phyloP scores from a whole-genome alignment of 2,113 vertebrate genomes.

The Synchiropus splendidus region DNA sequence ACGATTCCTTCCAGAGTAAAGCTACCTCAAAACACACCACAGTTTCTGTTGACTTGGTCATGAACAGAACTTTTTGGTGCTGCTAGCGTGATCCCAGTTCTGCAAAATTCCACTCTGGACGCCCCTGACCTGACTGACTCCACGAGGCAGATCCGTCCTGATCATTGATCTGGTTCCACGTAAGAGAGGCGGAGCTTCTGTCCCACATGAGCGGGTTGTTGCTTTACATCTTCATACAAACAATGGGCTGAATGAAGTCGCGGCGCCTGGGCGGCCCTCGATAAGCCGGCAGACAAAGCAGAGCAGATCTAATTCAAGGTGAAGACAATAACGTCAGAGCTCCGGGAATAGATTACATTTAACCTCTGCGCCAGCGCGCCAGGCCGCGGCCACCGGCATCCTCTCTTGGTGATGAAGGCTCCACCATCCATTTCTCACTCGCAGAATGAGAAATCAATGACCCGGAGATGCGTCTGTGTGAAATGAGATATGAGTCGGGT shows the following conservation, averaged over 20 bases:
- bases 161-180: too few relatives aligned
- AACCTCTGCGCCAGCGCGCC: constrained; percentile 16
- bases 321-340: constrained; percentile 15
- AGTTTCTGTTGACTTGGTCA: too few relatives aligned
- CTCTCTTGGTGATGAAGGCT: constrained; percentile 15
- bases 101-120: too few relatives aligned
- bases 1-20: too few relatives aligned
- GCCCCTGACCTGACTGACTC: too few relatives aligned
- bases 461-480: constrained; percentile 34
- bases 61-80: too few relatives aligned
- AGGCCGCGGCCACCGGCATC: constrained; percentile 10
- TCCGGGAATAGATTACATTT: constrained; percentile 23
- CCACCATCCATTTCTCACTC: constrained; percentile 38
- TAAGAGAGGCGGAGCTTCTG: too few relatives aligned
- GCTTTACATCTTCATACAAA: constrained; percentile 27
- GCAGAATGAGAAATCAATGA: constrained; percentile 46
- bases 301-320: constrained; percentile 15
- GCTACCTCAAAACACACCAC: too few relatives aligned
- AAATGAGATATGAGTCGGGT: constrained; percentile 46
- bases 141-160: too few relatives aligned
- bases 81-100: too few relatives aligned
- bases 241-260: constrained; percentile 2
- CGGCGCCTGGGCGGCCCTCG: neutral
- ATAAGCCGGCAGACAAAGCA: constrained; percentile 8
- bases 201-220: too few relatives aligned